Conservation (phyloP, 2,113 vertebrate genomes). For the Corapipo altera region DNA sequence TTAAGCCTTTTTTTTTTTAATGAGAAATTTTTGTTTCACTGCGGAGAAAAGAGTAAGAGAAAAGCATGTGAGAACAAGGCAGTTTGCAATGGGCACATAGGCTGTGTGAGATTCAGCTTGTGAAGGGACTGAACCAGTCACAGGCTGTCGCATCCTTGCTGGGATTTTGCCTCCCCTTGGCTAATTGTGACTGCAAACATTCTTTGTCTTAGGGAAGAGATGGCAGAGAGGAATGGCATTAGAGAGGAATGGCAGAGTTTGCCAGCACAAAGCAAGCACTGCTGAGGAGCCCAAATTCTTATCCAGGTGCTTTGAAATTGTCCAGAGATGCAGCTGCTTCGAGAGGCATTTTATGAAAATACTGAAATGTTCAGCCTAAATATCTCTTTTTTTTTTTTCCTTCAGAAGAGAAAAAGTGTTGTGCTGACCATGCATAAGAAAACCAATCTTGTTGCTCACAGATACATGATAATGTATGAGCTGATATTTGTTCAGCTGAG, state of each 20-base stretch:
- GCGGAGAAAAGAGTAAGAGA: background rate
- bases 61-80: background rate
- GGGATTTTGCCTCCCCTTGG: background rate
- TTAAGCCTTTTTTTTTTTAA: background rate
- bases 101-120: background rate
- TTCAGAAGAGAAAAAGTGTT: background rate
- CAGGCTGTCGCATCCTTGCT: background rate
- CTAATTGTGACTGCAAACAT: background rate
- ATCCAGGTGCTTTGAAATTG: background rate
- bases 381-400: background rate
- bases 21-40: background rate
- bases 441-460: background rate
- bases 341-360: background rate
- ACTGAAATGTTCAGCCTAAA: background rate
- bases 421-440: slow-evolving; percentile 30
- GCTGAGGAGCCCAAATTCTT: background rate
- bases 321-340: background rate
- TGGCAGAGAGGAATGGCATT: background rate
- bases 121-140: background rate
- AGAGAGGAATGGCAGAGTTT: background rate
- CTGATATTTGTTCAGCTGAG: slow-evolving; percentile 11
- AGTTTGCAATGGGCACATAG: background rate
- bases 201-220: background rate
- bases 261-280: background rate
- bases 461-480: background rate